These are phyloP conservation scores for Dasypogon diadema DNA, from an alignment of 2,888 invertebrate species.

Conservation along the genomic window DNA sequence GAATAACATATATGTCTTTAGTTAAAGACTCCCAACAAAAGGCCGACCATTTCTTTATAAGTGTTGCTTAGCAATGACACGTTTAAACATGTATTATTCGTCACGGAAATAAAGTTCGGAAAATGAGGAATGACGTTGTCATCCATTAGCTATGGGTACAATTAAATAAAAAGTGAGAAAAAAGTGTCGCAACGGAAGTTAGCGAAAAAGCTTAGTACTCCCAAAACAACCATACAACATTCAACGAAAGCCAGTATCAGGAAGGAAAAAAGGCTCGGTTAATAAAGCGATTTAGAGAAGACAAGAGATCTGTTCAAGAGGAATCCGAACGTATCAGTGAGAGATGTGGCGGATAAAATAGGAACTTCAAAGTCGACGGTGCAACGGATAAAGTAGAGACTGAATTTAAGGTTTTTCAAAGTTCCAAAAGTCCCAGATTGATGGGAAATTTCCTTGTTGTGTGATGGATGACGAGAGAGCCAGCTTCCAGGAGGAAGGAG, in stretches of 20 bases:
- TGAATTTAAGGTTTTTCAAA: slow-evolving; percentile 20
- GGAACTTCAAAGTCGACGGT: not conserved
- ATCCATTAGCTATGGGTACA: no score
- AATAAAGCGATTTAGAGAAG: not conserved
- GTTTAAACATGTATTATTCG: no score
- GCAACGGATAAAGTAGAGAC: not conserved
- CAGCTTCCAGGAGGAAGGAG: not conserved
- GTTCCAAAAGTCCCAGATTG: slow-evolving; percentile 37
- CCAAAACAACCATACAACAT: slow-evolving; percentile 3
- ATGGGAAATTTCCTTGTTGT: not conserved
- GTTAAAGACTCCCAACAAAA: no score
- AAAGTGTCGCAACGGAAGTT: no score
- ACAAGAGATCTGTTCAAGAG: not conserved
- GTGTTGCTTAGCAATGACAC: no score
- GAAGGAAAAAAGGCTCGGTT: not conserved
- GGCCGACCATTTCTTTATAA: not conserved
- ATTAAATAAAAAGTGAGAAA: no score
- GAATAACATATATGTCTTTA: no score
- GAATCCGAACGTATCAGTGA: not conserved
- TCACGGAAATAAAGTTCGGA: no score
- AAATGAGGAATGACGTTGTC: not conserved
- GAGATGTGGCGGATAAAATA: slow-evolving; percentile 11
- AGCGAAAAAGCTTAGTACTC: no score
- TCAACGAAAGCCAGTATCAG: not conserved
- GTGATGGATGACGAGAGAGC: not conserved